Evolutionary conservation across 92 coral and sea anemone genomes (phyloP).

Genomic region (Bergia puertoricense): DNA sequence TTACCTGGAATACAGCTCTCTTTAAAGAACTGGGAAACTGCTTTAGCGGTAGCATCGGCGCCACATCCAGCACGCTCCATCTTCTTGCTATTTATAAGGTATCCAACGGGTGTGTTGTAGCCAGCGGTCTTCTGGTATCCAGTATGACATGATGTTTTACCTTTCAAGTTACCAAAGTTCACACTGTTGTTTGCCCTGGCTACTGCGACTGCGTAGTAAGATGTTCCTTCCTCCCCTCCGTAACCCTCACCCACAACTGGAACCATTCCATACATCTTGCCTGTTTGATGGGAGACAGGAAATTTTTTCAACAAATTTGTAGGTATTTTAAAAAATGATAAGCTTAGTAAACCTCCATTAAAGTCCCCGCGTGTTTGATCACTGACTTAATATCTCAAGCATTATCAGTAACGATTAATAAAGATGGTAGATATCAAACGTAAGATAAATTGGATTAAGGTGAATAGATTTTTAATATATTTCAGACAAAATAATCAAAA

Average conservation of each 20-base stretch:
- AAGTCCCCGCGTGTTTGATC: too few relatives aligned
- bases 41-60: neutral
- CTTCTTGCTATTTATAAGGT: conserved; percentile 36
- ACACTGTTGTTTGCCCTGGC: conserved; percentile 52
- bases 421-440: too few relatives aligned
- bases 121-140: conserved; percentile 76
- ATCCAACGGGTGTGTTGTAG: conserved; percentile 82
- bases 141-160: conserved; percentile 82
- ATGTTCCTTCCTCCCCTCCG: neutral
- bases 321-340: too few relatives aligned
- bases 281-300: neutral
- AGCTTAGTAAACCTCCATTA: too few relatives aligned
- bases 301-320: too few relatives aligned
- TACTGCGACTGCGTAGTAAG: conserved; percentile 82
- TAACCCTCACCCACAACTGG: conserved; percentile 18
- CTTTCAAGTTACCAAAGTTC: conserved; percentile 46
- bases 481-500: too few relatives aligned
- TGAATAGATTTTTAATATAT: too few relatives aligned
- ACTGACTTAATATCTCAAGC: too few relatives aligned
- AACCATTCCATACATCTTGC: neutral
- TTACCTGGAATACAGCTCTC: conserved; percentile 91
- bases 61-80: conserved; percentile 45
- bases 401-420: too few relatives aligned
- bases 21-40: conserved; percentile 64
- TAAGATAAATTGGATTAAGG: too few relatives aligned